Percentiles rank a stretch among this genome's conserved stretches.
phyloP scores from a whole-genome alignment of 2,113 vertebrate species.

The Setophaga petechia region DNA sequence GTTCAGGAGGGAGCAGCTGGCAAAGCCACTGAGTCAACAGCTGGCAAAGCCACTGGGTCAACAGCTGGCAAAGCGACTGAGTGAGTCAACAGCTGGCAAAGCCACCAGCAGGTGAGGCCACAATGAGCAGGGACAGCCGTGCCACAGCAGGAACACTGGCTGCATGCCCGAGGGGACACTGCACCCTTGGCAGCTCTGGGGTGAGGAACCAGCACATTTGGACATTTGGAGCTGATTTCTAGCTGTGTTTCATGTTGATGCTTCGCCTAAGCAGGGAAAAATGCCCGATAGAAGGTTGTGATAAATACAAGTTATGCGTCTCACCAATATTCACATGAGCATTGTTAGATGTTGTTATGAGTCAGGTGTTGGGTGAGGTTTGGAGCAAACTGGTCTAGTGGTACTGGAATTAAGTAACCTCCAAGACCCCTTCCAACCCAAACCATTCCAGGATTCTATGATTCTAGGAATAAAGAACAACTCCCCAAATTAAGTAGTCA shows the following conservation, averaged over 20 bases:
- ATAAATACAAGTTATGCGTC: background rate
- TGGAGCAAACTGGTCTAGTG: background rate
- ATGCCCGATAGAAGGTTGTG: background rate
- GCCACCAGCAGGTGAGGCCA: background rate
- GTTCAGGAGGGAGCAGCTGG: background rate
- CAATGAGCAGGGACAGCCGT: accelerated
- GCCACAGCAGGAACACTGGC: accelerated
- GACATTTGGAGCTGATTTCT: background rate
- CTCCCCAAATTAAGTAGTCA: background rate
- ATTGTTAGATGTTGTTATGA: background rate
- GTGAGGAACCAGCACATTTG: background rate
- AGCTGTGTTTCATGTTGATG: background rate
- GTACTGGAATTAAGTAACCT: background rate
- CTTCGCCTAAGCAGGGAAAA: background rate
- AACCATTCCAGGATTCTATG: background rate
- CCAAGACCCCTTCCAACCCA: background rate
- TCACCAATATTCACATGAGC: background rate
- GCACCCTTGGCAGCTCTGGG: background rate
- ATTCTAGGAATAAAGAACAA: background rate
- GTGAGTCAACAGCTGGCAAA: background rate
- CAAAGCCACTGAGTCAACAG: background rate
- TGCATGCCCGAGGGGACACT: background rate
- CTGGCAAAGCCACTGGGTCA: background rate
- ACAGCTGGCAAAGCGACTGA: background rate
- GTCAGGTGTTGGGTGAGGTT: background rate